Evolutionary conservation across 1,140 invertebrate species (phyloP), one percentile per base, ranked within the genome.

Genomic region (Argopecten irradians): DNA sequence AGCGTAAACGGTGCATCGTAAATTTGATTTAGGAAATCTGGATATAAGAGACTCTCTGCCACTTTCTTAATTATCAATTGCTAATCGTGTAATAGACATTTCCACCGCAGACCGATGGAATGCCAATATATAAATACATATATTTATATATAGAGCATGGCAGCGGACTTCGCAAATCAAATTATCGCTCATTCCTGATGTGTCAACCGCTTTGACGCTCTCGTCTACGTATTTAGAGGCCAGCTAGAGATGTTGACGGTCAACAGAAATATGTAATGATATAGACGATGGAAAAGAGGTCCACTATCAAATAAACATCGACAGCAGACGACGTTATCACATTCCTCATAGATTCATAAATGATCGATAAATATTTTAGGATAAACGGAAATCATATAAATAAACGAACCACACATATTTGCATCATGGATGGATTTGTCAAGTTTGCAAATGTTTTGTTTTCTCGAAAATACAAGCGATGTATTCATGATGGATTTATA

Each of bases 141-240:
- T 39, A 39, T 39, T 39, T 39, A 39, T 39, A 39, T 39, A 39
- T 39, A 39, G 5, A 5, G 36, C 13, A 13, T 39, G 13, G 13
- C 5, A 39, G 36, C 36, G 5, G 36, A 13, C 36, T 39, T 39
- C 36, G 13, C 13, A 39, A 39, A 39, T 39, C 5, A 8, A 39
- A 39, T 39, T 16, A 46, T 46, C 43, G 43, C 2, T 46, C 43
- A 46, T 22, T 71, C n/a, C 55, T 71, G n/a, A 71, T 71, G 55
- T 71, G 55, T 71, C 55, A 71, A 71, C 55, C 55, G 55, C 55
- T 71, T 71, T 71, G 55, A 71, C 55, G 55, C 55, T 71, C 28
- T 71, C 0, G 55, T 1, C 22, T 28, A n/a, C 55, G 55, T 71
- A 28, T 71, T 71, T 71, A 71, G 55, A 71, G 28, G 16, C 55